Conservation (phyloP, 2,888 invertebrate genomes). For the Nomada fucata region DNA sequence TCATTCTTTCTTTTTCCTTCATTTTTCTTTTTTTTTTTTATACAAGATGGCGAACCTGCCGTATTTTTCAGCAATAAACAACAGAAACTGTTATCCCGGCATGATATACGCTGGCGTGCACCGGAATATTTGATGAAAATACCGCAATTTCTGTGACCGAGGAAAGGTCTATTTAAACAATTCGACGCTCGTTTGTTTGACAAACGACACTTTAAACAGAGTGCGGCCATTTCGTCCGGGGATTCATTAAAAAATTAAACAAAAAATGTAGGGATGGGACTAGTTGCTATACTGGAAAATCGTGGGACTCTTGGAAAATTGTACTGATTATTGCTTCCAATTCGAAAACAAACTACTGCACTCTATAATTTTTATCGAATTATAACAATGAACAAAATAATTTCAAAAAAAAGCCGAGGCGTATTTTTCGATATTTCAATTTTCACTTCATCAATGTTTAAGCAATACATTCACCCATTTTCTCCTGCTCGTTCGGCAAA, state of each 20-base stretch:
- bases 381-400: too few species aligned
- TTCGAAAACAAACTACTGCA: too few species aligned
- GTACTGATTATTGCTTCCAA: too few species aligned
- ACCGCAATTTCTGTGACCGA: slow-evolving; percentile 14
- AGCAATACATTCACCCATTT: neutral
- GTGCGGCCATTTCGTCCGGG: too few species aligned
- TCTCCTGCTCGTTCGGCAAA: neutral
- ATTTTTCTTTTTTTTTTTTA: slow-evolving; percentile 14
- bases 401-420: too few species aligned
- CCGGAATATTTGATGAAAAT: slow-evolving; percentile 62
- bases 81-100: slow-evolving; percentile 59
- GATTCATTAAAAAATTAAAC: too few species aligned
- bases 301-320: too few species aligned
- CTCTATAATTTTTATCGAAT: too few species aligned
- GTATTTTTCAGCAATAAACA: slow-evolving; percentile 62
- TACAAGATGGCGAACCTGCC: slow-evolving; percentile 19
- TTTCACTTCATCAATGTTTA: too few species aligned
- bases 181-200: neutral
- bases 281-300: too few species aligned
- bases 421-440: neutral
- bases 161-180: slow-evolving; percentile 10
- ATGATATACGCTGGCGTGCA: slow-evolving; percentile 45
- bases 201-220: neutral
- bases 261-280: too few species aligned
- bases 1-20: slow-evolving; percentile 34